A percentile compares a stretch with the other conserved stretches of the same genome.
Conservation (phyloP, 2,888 invertebrate genomes). For the Orgyia antiqua region DNA sequence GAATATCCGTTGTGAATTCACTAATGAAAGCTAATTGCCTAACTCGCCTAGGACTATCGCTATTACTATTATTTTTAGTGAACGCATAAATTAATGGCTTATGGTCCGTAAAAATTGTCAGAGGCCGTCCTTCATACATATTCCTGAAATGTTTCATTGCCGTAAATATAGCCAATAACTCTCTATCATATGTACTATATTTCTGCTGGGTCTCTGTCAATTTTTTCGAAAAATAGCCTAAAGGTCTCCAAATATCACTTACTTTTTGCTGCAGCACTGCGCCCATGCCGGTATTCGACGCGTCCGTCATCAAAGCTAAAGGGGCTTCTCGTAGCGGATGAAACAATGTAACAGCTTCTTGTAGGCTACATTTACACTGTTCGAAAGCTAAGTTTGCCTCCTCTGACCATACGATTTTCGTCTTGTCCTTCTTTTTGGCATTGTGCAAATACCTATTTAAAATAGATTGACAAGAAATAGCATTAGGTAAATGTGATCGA, state of each 20-base stretch:
- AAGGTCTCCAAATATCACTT: not conserved
- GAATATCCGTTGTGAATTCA: conserved; percentile 1
- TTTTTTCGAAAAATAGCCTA: conserved; percentile 3
- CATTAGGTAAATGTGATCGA: too few relatives aligned
- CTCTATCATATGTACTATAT: conserved; percentile 6
- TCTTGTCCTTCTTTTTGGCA: too few relatives aligned
- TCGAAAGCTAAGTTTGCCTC: conserved; percentile 3
- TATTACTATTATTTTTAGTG: not conserved
- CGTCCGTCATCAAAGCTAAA: conserved; percentile 7
- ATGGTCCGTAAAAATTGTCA: too few relatives aligned
- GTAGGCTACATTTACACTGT: conserved; percentile 3
- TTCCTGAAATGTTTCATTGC: conserved; percentile 2
- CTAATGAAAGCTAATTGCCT: conserved; percentile 1
- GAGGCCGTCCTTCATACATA: not conserved
- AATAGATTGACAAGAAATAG: too few relatives aligned
- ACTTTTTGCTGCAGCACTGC: conserved; percentile 1
- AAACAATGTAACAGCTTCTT: conserved; percentile 2
- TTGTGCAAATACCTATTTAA: conserved; percentile 5
- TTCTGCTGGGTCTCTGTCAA: conserved; percentile 2
- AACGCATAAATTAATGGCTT: not conserved
- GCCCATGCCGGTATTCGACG: conserved; percentile 4
- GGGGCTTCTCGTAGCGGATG: conserved; percentile 1
- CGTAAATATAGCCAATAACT: conserved; percentile 1
- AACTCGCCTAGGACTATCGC: conserved; percentile 2
- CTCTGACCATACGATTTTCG: conserved; percentile 2